Percentiles rank a stretch among this genome's conserved stretches.
Evolutionary conservation across 2,113 vertebrate species (phyloP).

Genomic region (Dolichotis patagonum): DNA sequence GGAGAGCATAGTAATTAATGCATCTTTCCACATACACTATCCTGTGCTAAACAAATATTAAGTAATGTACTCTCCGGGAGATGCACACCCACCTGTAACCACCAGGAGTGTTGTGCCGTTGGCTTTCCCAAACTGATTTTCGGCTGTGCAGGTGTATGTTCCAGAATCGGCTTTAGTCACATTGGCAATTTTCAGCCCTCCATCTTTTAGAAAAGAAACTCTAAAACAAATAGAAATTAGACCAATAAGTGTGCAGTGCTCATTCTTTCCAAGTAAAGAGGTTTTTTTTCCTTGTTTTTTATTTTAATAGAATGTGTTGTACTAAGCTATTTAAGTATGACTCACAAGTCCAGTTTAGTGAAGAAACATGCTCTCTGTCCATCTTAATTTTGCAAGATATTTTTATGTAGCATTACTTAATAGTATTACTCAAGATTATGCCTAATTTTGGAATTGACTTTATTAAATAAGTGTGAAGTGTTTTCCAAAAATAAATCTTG

Average conservation of each 20-base stretch:
- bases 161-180: slow-evolving; percentile 92
- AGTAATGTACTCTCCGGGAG: background rate
- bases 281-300: background rate
- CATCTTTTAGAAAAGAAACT: slow-evolving; percentile 89
- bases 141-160: slow-evolving; percentile 92
- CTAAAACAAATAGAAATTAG: slow-evolving; percentile 79
- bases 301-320: background rate
- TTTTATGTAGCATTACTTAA: background rate
- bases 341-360: background rate
- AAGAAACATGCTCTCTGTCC: background rate
- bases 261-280: background rate
- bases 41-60: background rate
- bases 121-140: slow-evolving; percentile 95
- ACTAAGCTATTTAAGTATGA: background rate
- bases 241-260: background rate
- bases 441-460: background rate
- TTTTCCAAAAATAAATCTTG: background rate
- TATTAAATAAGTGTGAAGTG: background rate
- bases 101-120: slow-evolving; percentile 91
- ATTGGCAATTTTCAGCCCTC: slow-evolving; percentile 92
- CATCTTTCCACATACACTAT: too few relatives aligned
- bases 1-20: background rate
- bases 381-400: background rate
- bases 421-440: background rate
- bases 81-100: slow-evolving; percentile 89